phyloP scores from a whole-genome alignment of 2,888 invertebrate species.

The Netelia melanura region DNA sequence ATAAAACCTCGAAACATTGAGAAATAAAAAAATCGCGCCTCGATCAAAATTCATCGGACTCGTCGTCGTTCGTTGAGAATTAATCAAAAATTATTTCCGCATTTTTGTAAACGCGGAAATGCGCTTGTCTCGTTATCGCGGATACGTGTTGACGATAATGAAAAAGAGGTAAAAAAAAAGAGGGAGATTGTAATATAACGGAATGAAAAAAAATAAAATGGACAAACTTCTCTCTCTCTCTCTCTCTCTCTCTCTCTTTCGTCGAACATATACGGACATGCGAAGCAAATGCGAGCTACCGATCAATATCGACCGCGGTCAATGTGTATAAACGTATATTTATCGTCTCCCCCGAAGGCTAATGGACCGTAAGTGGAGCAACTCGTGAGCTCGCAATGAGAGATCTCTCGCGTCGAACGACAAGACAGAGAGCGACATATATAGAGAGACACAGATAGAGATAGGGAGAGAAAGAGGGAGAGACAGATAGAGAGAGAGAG shows the following conservation, averaged over 20 bases:
- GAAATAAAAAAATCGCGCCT: background rate
- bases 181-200: background rate
- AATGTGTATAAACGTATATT: slow-evolving; percentile 53
- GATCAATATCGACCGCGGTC: slow-evolving; percentile 62
- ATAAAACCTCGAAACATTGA: slow-evolving; percentile 9
- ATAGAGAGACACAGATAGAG: background rate
- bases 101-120: too few relatives aligned
- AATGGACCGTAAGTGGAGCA: slow-evolving; percentile 68
- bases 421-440: slow-evolving; percentile 27
- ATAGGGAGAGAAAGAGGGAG: slow-evolving; percentile 20
- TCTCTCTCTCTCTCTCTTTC: slow-evolving; percentile 32
- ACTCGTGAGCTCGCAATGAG: slow-evolving; percentile 44
- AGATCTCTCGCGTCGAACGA: slow-evolving; percentile 32
- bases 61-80: too few relatives aligned
- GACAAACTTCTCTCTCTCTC: background rate
- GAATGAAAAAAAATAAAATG: slow-evolving; percentile 17
- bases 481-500: background rate
- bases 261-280: slow-evolving; percentile 28
- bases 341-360: slow-evolving; percentile 62
- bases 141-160: background rate
- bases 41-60: too few relatives aligned
- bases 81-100: too few relatives aligned
- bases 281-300: slow-evolving; percentile 30
- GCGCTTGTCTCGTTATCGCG: too few relatives aligned
- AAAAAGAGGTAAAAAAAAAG: background rate